These are phyloP conservation scores for Bombus pascuorum DNA, from an alignment of 1,140 invertebrate species.

Conservation along the genomic window DNA sequence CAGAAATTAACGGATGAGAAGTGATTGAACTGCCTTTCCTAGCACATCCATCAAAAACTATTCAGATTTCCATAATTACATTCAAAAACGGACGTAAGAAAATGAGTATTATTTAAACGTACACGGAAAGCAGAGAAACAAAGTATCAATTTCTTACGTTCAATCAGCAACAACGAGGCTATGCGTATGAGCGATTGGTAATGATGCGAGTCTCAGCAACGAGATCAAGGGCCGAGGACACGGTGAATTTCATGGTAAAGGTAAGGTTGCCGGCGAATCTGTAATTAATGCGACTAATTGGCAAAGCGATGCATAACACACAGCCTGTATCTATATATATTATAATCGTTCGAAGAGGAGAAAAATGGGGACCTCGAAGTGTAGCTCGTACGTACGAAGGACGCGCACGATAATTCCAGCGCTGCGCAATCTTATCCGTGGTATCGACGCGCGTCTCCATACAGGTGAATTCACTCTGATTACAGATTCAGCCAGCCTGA, in stretches of 20 bases:
- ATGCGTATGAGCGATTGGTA: not conserved
- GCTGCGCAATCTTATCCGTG: constrained; percentile 14
- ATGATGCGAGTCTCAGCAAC: not conserved
- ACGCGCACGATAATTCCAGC: constrained; percentile 21
- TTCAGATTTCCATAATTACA: too few relatives aligned
- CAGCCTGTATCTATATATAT: too few relatives aligned
- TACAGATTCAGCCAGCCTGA: constrained; percentile 41
- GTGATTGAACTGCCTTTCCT: not conserved
- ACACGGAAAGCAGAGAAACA: not conserved
- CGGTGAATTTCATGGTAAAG: constrained; percentile 8
- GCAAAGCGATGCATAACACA: constrained; percentile 16
- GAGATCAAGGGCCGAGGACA: not conserved
- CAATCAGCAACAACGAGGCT: not conserved
- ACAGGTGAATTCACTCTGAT: constrained; percentile 34
- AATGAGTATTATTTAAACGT: not conserved
- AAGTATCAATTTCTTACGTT: not conserved
- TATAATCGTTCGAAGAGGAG: not conserved
- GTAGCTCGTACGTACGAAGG: not conserved
- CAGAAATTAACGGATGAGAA: not conserved
- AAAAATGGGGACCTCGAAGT: not conserved
- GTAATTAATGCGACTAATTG: constrained; percentile 42
- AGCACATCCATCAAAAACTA: too few relatives aligned
- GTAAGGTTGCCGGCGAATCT: not conserved
- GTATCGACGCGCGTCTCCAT: constrained; percentile 18
- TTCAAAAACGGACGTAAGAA: too few relatives aligned